Conservation (phyloP, 2,797 vertebrate species). For the Scolopax bukidnonensis region DNA sequence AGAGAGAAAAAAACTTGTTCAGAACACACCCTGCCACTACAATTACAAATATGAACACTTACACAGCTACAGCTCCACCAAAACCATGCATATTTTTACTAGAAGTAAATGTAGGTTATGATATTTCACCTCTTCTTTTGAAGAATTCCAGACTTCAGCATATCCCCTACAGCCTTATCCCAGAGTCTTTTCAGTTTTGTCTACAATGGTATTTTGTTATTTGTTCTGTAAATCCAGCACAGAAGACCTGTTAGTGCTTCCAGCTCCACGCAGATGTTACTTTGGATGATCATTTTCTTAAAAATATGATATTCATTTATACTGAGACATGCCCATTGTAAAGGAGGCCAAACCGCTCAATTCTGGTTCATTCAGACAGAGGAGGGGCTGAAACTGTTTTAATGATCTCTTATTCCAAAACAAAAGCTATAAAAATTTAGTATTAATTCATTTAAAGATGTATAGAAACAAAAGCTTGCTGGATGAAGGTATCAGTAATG, state of each 20-base stretch:
- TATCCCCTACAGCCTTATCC: not conserved
- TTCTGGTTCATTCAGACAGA: not conserved
- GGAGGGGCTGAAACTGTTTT: not conserved
- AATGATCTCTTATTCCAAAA: constrained; percentile 4
- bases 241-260: not conserved
- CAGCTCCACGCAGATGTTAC: not conserved
- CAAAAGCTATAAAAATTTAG: not conserved
- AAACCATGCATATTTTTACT: not conserved
- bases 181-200: not conserved
- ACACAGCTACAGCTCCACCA: not conserved
- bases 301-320: constrained; percentile 51
- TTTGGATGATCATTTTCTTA: not conserved
- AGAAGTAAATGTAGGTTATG: not conserved
- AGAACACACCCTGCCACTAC: not conserved
- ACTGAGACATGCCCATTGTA: not conserved
- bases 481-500: not conserved
- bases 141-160: not conserved
- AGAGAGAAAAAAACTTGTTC: not conserved
- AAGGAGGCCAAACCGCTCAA: not conserved
- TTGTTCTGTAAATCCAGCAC: not conserved
- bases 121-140: not conserved
- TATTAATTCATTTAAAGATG: constrained; percentile 1
- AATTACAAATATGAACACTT: not conserved
- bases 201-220: not conserved
- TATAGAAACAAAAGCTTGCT: not conserved